Evolutionary conservation across 2,888 invertebrate genomes (phyloP).

Genomic region (Adelognathus sp.): DNA sequence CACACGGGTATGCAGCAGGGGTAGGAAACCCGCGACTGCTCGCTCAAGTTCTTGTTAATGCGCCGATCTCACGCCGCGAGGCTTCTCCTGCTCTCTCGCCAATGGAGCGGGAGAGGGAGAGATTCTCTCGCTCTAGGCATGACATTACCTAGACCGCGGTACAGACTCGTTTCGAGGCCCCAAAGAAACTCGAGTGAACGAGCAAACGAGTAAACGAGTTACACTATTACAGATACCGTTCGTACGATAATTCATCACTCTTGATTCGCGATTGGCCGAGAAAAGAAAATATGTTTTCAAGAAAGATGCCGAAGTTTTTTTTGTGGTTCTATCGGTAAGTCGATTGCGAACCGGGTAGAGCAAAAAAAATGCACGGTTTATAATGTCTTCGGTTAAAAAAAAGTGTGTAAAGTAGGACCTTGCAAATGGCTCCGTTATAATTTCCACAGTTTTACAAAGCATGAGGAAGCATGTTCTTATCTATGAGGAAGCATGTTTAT

Average conservation of each 20-base stretch:
- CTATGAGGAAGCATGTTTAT: no score
- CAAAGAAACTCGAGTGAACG: constrained; percentile 6
- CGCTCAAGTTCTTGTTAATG: constrained; percentile 41
- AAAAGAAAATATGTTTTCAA: no score
- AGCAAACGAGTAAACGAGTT: constrained; percentile 52
- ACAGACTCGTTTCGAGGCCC: not conserved
- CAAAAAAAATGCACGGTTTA: not conserved
- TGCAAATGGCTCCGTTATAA: no score
- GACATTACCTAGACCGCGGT: constrained; percentile 29
- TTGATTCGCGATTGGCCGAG: no score
- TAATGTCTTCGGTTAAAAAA: not conserved
- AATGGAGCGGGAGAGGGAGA: no score
- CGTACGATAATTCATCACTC: not conserved
- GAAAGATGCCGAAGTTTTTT: no score
- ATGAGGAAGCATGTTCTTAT: no score
- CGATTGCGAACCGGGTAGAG: not conserved
- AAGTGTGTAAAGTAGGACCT: no score
- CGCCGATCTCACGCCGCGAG: constrained; percentile 45
- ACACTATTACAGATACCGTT: not conserved
- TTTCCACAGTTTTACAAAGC: no score
- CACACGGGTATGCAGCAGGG: constrained; percentile 35
- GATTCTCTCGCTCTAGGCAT: constrained; percentile 4
- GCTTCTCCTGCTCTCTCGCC: not conserved
- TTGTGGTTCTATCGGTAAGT: not conserved
- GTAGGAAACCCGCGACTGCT: constrained; percentile 2